A percentile compares a stretch with the other conserved stretches of the same genome.
These are phyloP conservation scores for Conopomorpha cramerella DNA, from an alignment of 1,140 invertebrate genomes.

Conservation along the genomic window DNA sequence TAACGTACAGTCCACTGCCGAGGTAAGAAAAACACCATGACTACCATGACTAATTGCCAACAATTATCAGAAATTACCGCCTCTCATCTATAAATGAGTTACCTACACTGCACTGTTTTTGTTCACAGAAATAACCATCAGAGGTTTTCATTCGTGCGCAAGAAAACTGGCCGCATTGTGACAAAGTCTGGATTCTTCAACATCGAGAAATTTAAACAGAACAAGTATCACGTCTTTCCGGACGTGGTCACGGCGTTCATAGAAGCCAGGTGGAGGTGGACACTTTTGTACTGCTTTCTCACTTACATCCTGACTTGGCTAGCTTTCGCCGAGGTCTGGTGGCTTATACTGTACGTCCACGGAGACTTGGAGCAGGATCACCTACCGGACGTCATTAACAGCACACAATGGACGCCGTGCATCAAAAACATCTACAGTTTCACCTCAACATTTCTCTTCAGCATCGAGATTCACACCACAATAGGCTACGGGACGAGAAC, in stretches of 20 bases:
- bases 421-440: constrained; percentile 62
- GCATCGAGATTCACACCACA: constrained; percentile 68
- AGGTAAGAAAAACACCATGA: background rate
- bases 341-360: constrained; percentile 65
- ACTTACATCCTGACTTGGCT: constrained; percentile 71
- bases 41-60: no score
- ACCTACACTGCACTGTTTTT: no score
- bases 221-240: constrained; percentile 59
- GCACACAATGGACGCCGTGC: constrained; percentile 47
- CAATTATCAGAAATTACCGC: no score
- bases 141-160: constrained; percentile 8
- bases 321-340: constrained; percentile 69
- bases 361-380: constrained; percentile 62
- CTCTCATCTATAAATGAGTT: background rate
- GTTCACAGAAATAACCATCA: constrained; percentile 11
- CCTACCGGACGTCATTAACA: constrained; percentile 14
- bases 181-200: constrained; percentile 72
- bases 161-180: constrained; percentile 49
- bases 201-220: constrained; percentile 63
- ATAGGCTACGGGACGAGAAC: constrained; percentile 65
- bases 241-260: constrained; percentile 58
- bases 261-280: constrained; percentile 69
- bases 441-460: constrained; percentile 66
- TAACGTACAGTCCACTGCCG: background rate
- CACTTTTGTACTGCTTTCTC: constrained; percentile 67